These are phyloP conservation scores for Microtus richardsoni DNA, from an alignment of 2,113 vertebrate genomes.

Conservation along the genomic window DNA sequence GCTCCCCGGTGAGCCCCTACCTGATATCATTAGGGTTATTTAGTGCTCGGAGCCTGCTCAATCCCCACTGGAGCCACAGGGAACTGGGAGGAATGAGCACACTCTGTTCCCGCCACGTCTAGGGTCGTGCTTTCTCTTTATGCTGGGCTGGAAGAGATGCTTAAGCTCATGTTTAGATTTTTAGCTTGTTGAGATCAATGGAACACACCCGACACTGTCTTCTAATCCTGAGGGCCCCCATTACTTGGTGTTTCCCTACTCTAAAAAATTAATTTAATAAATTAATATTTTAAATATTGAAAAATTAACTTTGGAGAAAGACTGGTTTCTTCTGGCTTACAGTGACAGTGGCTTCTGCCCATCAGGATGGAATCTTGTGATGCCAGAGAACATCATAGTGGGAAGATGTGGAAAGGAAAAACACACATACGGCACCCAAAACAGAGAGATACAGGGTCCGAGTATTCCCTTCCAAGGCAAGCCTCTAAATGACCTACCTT, in stretches of 20 bases:
- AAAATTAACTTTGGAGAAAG: background rate
- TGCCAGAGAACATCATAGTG: no score
- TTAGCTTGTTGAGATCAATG: background rate
- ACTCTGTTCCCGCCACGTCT: conserved; percentile 37
- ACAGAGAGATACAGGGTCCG: background rate
- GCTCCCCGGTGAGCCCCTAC: conserved; percentile 66
- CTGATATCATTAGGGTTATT: conserved; percentile 75
- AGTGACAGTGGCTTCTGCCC: background rate
- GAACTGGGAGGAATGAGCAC: conserved; percentile 40
- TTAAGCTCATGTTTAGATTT: background rate
- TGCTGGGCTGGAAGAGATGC: background rate
- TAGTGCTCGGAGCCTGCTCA: conserved; percentile 67
- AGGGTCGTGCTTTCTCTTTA: background rate
- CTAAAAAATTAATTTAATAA: background rate
- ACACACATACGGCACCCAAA: background rate
- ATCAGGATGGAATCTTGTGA: background rate
- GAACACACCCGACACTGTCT: background rate
- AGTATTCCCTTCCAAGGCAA: background rate
- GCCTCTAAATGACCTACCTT: background rate
- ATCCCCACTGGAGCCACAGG: conserved; percentile 60
- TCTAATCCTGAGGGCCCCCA: background rate
- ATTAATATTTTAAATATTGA: background rate
- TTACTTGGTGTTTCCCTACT: no score
- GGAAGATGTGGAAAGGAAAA: background rate
- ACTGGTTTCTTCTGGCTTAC: background rate